Base-by-base conservation (phyloP, 2,888 invertebrate genomes). In the Meganola albula region DNA sequence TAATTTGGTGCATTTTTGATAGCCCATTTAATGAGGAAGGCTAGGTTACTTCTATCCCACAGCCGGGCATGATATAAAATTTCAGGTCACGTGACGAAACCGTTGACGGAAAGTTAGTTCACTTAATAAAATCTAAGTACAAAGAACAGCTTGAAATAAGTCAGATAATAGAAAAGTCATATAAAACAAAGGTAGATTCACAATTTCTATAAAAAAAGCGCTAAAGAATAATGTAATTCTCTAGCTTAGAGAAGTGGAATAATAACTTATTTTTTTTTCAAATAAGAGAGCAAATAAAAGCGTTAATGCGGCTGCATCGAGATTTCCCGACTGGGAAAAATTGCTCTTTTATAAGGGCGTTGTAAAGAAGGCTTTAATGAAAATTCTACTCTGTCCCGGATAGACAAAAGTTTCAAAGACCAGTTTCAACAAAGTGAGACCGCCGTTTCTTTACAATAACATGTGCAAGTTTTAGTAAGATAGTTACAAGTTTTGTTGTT, bases 221-320 rank as follows among this genome's bases (percentile, higher is more conserved):
- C 61, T 66, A 67, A 63, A 68, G 65, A 72, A 71, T 77, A 77
- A 77, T 73, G 74, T 74, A 75, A 79, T 78, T 76, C 70, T 62
- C 57, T 59, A 71, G 64, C 65, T 71, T 69, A 74, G 66, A 67
- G 71, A 72, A 76, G 67, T 71, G 70, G 74, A 80, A 82, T 80
- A 78, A 82, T 79, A 78, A 75, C 74, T 79, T n/a, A n/a, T n/a
- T n/a, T n/a, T 77, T 80, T 73, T 76, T 73, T 49, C 70, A 63
- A 72, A 71, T 74, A 78, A 74, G 60, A 73, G 71, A 74, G 64
- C 73, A 78, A 82, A 79, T 79, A 77, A 75, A 75, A 75, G 71
- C 74, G 66, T 71, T 78, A 82, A 80, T 75, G 77, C 74, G 72
- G 75, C 79, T 75, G 74, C 82, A 82, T 80, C 76, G 82, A 75